A percentile compares a stretch with the other conserved stretches of the same genome.
phyloP scores from a whole-genome alignment of 2,888 invertebrate species.

The Nasonovia ribisnigri region DNA sequence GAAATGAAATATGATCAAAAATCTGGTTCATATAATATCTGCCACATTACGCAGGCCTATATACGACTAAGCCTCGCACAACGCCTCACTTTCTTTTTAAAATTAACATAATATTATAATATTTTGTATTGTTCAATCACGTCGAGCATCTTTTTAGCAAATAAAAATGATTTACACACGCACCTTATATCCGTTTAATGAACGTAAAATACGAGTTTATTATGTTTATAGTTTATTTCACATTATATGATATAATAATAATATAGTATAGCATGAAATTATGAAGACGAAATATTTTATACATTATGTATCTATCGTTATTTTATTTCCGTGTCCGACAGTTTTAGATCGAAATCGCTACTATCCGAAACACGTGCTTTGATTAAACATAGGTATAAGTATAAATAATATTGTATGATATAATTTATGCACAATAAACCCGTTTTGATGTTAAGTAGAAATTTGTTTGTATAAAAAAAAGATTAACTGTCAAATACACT shows the following conservation, averaged over 20 bases:
- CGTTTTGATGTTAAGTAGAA: not conserved
- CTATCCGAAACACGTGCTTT: not conserved
- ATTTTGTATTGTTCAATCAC: not conserved
- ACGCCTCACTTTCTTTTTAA: not conserved
- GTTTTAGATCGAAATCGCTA: conserved; percentile 33
- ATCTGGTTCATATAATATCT: not conserved
- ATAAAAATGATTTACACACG: not conserved
- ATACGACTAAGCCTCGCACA: not conserved
- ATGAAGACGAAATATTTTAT: not conserved
- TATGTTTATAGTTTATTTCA: not conserved
- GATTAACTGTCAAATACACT: conserved; percentile 7
- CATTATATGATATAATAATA: not conserved
- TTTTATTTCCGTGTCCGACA: not conserved
- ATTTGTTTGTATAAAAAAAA: not conserved
- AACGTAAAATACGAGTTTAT: not conserved
- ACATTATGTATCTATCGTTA: not conserved
- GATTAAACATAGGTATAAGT: not conserved
- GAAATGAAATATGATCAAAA: not conserved
- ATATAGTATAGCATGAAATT: not conserved
- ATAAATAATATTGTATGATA: not conserved
- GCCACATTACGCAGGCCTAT: not conserved
- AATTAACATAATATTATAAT: not conserved
- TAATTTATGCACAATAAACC: conserved; percentile 24
- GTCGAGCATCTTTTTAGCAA: not conserved
- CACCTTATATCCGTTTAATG: no score